phyloP scores from a whole-genome alignment of 2,888 invertebrate genomes.

The Mechanitis mazaeus region DNA sequence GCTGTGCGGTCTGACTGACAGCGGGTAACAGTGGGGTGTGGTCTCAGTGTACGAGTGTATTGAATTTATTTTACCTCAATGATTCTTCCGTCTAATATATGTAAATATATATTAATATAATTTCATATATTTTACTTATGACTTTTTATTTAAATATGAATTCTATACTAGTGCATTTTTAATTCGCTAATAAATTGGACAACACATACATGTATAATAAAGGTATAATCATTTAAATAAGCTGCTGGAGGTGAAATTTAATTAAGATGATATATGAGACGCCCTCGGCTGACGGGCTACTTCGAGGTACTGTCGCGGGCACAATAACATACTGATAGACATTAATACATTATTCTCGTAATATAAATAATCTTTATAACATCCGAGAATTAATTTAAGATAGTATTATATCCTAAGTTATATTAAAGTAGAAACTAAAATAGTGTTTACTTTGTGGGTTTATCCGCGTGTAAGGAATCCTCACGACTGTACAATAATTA shows the following conservation, averaged over 20 bases:
- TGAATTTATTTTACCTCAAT: background rate
- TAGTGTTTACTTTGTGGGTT: slow-evolving; percentile 5
- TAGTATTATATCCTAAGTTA: too few relatives aligned
- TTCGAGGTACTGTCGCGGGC: slow-evolving; percentile 45
- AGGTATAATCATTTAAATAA: slow-evolving; percentile 67
- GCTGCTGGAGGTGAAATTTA: slow-evolving; percentile 69
- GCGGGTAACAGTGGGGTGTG: slow-evolving; percentile 18
- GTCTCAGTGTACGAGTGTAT: background rate
- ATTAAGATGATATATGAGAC: slow-evolving; percentile 76
- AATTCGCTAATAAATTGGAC: background rate
- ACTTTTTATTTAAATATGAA: too few relatives aligned
- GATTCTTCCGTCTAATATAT: background rate
- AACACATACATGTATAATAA: slow-evolving; percentile 39
- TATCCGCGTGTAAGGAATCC: slow-evolving; percentile 33
- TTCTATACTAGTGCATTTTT: too few relatives aligned
- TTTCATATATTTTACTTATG: too few relatives aligned
- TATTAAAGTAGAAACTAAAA: too few relatives aligned
- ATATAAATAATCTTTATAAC: too few relatives aligned
- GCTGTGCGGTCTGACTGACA: slow-evolving; percentile 26
- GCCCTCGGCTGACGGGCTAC: slow-evolving; percentile 59
- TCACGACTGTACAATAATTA: slow-evolving; percentile 56
- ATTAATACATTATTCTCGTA: background rate
- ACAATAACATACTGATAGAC: slow-evolving; percentile 17
- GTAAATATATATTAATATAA: background rate
- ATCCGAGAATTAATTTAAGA: too few relatives aligned